Base-by-base conservation (phyloP, 1,140 invertebrate genomes). In the Adoxophyes honmai region DNA sequence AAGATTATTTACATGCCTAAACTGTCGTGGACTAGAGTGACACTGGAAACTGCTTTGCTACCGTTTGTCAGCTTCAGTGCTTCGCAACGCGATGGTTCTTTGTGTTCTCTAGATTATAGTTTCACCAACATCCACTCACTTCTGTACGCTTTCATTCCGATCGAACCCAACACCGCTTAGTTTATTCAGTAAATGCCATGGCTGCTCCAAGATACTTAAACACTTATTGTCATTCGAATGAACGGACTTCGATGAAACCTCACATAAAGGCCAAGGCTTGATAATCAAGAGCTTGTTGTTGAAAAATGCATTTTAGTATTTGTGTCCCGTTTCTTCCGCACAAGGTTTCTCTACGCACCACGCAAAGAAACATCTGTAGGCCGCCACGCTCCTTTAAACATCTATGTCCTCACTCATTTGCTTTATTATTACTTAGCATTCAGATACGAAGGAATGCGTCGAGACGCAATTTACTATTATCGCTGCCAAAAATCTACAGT, bases 61-160 rank as follows among this genome's bases (percentile, higher is more conserved):
- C 53, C 35, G 34, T 67, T 66, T 68, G 62, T 66, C 62, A 60
- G 63, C 60, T 68, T 66, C 67, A 64, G 60, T 75, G 70, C 72
- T 66, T 69, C 55, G 63, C 57, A 3, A 9, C 4, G 66, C 69
- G 67, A 68, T 75, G 66, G 76, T 70, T 80, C 76, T 79, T 63
- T 74, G 68, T 61, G 68, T 62, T 74, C 72, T 77, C 75, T 75
- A 67, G 62, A 73, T 73, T 73, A 57, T 57, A 73, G 68, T 79
- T 81, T 83, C 75, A 75, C 72, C 57, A 66, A 65, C 64, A 35
- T 37, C 16, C 11, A 57, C 59, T 64, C 66, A 55, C 48, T 59
- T 68, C 56, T 57, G 48, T 68, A 64, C 52, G 54, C 33, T 59
- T 71, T 64, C 58, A 57, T 66, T 75, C 70, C 70, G 70, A 71